Conservation (phyloP, 2,888 invertebrate genomes). For the Chironomus tentans region DNA sequence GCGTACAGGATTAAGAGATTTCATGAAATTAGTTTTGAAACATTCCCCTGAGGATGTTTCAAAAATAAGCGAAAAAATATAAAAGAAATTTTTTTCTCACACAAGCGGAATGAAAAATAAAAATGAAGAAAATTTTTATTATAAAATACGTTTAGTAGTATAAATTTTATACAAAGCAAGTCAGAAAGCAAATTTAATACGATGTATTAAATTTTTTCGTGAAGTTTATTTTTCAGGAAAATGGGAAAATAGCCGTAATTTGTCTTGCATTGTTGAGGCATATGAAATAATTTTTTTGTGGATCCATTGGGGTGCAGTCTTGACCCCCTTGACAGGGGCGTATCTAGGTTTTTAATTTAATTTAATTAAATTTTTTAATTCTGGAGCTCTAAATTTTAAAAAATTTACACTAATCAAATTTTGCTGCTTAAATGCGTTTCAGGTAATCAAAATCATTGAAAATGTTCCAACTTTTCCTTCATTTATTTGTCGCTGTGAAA, state of each 20-base stretch:
- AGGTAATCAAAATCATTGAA: no score
- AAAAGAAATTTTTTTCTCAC: background rate
- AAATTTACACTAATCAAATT: no score
- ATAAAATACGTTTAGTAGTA: background rate
- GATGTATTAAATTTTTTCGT: background rate
- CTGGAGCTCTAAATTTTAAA: no score
- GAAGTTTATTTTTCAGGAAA: background rate
- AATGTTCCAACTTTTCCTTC: no score
- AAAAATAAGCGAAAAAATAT: background rate
- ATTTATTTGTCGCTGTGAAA: background rate
- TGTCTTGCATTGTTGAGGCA: no score
- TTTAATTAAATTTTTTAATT: no score
- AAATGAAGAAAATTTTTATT: background rate
- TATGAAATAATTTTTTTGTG: no score
- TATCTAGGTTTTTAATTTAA: no score
- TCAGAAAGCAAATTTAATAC: background rate
- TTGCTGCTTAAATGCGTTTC: no score
- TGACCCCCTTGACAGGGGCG: no score
- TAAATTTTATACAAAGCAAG: background rate
- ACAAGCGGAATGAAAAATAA: background rate
- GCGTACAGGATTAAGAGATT: slow-evolving; percentile 17
- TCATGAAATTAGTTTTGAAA: slow-evolving; percentile 25
- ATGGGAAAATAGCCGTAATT: background rate
- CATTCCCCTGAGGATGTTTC: background rate
- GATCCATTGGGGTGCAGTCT: no score